Percentiles rank a stretch among this genome's conserved stretches.
Conservation (phyloP, 2,888 invertebrate species). For the Ectropis crepuscularia region DNA sequence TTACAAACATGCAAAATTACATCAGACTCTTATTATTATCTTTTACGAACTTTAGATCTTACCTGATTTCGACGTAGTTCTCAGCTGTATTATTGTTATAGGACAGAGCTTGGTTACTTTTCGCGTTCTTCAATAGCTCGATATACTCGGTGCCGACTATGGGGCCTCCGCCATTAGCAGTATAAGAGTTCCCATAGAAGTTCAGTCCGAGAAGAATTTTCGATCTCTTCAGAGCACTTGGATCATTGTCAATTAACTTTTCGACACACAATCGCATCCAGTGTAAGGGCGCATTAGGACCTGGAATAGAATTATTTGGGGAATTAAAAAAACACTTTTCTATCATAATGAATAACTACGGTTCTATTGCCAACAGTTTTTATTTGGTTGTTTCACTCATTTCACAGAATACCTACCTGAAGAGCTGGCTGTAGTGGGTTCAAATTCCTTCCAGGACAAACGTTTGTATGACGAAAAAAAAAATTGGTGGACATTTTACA, state of each 20-base stretch:
- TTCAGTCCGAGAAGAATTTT: slow-evolving; percentile 96
- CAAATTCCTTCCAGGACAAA: no score
- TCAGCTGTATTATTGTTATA: slow-evolving; percentile 92
- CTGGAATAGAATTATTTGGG: slow-evolving; percentile 64
- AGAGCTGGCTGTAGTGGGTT: no score
- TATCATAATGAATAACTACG: no score
- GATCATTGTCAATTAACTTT: slow-evolving; percentile 87
- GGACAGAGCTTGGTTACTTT: slow-evolving; percentile 87
- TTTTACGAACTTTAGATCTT: slow-evolving; percentile 46
- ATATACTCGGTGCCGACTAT: slow-evolving; percentile 92
- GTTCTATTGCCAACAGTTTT: no score
- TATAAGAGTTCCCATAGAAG: slow-evolving; percentile 96
- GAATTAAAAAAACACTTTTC: not conserved
- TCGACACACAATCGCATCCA: slow-evolving; percentile 93
- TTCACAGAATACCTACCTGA: no score
- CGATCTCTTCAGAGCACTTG: slow-evolving; percentile 84
- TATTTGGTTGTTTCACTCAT: no score
- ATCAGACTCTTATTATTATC: no score
- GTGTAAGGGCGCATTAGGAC: slow-evolving; percentile 94
- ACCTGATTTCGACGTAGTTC: slow-evolving; percentile 94
- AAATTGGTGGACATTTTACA: no score
- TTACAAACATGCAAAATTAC: no score
- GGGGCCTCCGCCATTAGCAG: slow-evolving; percentile 91
- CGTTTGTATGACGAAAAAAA: no score
- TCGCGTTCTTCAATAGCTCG: slow-evolving; percentile 89